Conservation (phyloP, 2,888 invertebrate genomes). For the Euclidia mi region DNA sequence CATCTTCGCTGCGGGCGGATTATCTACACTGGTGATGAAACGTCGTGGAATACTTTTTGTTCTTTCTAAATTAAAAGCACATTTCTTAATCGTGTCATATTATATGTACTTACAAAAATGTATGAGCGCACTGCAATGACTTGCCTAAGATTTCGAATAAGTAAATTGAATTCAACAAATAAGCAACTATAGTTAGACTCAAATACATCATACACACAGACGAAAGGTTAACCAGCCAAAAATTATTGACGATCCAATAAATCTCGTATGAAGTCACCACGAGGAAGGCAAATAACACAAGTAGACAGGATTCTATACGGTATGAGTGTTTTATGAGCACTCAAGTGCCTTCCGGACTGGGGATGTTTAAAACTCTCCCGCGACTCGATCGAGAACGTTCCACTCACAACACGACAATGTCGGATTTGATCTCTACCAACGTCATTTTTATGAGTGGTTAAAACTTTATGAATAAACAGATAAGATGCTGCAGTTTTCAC, state of each 20-base stretch:
- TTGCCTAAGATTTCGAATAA: too few species aligned
- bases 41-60: too few species aligned
- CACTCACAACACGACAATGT: constrained; percentile 82
- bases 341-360: constrained; percentile 78
- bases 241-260: constrained; percentile 48
- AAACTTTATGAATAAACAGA: constrained; percentile 74
- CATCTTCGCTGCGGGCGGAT: too few species aligned
- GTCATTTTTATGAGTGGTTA: constrained; percentile 74
- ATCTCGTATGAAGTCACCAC: constrained; percentile 55
- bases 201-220: too few species aligned
- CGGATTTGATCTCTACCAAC: constrained; percentile 74
- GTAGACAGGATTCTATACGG: constrained; percentile 73
- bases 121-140: too few species aligned
- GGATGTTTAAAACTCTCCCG: constrained; percentile 81
- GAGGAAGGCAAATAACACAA: constrained; percentile 70
- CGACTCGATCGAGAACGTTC: constrained; percentile 72
- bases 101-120: too few species aligned
- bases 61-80: too few species aligned
- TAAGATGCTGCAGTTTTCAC: constrained; percentile 49
- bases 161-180: too few species aligned
- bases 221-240: constrained; percentile 19
- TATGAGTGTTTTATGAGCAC: constrained; percentile 87
- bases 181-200: too few species aligned
- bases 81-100: too few species aligned
- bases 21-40: too few species aligned